Evolutionary conservation across 2,888 invertebrate genomes (phyloP).

Genomic region (Pristionchus arcanus): DNA sequence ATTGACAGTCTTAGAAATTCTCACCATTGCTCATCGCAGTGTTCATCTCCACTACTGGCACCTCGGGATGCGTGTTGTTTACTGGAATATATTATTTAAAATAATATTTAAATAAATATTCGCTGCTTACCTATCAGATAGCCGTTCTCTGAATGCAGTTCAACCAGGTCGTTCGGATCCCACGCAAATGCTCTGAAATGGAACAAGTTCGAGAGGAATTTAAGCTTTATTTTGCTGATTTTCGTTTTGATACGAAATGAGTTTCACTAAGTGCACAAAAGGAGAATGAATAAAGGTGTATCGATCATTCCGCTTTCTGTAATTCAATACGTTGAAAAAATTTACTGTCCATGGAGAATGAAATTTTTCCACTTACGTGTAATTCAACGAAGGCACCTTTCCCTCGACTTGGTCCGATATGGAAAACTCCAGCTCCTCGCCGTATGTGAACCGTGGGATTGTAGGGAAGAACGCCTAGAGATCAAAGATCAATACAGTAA

Average conservation of each 20-base stretch:
- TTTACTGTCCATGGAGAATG: no score
- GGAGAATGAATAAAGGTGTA: not conserved
- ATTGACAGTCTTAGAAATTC: not conserved
- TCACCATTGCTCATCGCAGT: slow-evolving; percentile 78
- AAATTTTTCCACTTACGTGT: slow-evolving; percentile 68
- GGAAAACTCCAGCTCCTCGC: slow-evolving; percentile 77
- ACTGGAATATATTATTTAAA: not conserved
- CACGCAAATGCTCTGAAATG: slow-evolving; percentile 77
- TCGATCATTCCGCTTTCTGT: not conserved
- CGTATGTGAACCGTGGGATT: slow-evolving; percentile 79
- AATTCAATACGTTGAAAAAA: not conserved
- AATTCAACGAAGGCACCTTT: slow-evolving; percentile 70
- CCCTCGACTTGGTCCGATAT: slow-evolving; percentile 63
- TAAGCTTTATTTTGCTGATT: not conserved
- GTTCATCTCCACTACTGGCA: slow-evolving; percentile 70
- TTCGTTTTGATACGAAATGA: not conserved
- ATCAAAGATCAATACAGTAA: not conserved
- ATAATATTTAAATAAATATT: no score
- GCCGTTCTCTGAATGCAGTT: slow-evolving; percentile 78
- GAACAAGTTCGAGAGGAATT: no score
- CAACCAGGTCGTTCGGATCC: slow-evolving; percentile 76
- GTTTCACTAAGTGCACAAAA: not conserved
- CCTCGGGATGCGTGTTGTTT: slow-evolving; percentile 44
- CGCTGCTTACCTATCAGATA: slow-evolving; percentile 37
- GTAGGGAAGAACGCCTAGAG: slow-evolving; percentile 77